A percentile compares a stretch with the other conserved stretches of the same genome.
phyloP scores from a whole-genome alignment of 2,888 invertebrate species.

The Leptopterna dolabrata region DNA sequence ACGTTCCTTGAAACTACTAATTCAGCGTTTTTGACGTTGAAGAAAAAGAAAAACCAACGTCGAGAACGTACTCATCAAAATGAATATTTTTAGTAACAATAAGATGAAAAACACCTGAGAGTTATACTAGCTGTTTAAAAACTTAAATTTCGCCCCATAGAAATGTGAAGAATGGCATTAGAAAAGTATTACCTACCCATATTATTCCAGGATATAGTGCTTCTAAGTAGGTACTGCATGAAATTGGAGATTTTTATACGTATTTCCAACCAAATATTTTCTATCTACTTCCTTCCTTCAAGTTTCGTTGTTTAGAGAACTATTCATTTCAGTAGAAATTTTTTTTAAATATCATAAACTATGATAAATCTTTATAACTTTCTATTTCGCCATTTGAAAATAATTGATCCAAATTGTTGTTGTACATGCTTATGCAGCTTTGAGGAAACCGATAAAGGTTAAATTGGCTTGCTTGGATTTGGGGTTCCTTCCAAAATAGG shows the following conservation, averaged over 20 bases:
- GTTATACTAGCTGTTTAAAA: conserved; percentile 21
- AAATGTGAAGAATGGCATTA: neutral
- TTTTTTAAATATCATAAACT: neutral
- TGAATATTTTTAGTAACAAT: neutral
- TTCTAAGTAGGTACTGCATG: neutral
- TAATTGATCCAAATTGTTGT: conserved; percentile 6
- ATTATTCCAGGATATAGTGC: neutral
- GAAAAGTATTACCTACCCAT: neutral
- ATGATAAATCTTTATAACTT: neutral
- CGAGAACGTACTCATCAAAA: neutral
- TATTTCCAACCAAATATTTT: neutral
- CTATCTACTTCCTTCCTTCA: neutral
- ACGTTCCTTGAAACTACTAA: neutral
- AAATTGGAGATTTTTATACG: neutral
- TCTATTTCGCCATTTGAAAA: neutral
- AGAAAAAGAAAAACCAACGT: neutral
- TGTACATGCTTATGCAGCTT: conserved; percentile 46
- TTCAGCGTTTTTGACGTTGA: neutral
- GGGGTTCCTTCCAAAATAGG: conserved; percentile 22
- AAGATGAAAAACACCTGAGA: neutral
- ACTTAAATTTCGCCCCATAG: neutral
- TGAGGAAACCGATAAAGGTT: conserved; percentile 49
- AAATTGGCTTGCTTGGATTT: conserved; percentile 48
- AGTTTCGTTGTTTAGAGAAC: neutral
- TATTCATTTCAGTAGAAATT: neutral